These are phyloP conservation scores for Caenorhabditis sulstoni DNA, from an alignment of 2,888 invertebrate species.

Conservation along the genomic window DNA sequence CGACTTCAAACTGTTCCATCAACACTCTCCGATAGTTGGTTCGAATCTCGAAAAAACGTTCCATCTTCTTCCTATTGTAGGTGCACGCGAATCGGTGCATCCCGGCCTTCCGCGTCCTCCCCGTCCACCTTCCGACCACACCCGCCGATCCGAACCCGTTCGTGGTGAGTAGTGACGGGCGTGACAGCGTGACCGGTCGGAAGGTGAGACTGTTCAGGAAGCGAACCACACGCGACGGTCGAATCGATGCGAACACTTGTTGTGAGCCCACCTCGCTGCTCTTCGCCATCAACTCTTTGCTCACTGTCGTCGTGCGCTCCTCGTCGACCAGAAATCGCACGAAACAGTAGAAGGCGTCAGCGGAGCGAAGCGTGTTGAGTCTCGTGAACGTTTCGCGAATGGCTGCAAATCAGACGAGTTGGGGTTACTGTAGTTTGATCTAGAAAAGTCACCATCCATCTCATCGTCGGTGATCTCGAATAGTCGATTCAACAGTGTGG, in stretches of 20 bases:
- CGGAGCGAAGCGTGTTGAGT: constrained; percentile 19
- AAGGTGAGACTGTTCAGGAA: constrained; percentile 36
- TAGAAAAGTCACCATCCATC: constrained; percentile 33
- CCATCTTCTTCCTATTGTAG: constrained; percentile 33
- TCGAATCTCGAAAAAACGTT: constrained; percentile 44
- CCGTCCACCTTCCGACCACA: constrained; percentile 42
- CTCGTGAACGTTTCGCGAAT: constrained; percentile 31
- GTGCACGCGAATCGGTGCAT: constrained; percentile 39
- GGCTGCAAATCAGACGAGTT: constrained; percentile 23
- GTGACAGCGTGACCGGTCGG: constrained; percentile 7
- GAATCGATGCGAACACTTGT: constrained; percentile 50
- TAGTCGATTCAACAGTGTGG: constrained; percentile 15
- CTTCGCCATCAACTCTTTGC: constrained; percentile 50
- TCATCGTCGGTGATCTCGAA: constrained; percentile 40
- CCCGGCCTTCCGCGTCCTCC: constrained; percentile 29
- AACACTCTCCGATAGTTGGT: constrained; percentile 14
- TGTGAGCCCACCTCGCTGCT: constrained; percentile 31
- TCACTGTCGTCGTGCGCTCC: constrained; percentile 52
- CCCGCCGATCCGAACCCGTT: constrained; percentile 52
- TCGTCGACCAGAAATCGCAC: constrained; percentile 57
- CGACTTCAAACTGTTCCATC: constrained; percentile 34
- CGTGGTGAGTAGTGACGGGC: constrained; percentile 46
- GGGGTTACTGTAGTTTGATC: too few species aligned
- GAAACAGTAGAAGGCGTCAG: constrained; percentile 38
- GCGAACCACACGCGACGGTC: constrained; percentile 46